Base-by-base conservation (phyloP, 2,888 invertebrate genomes). In the Melanostoma mellinum region DNA sequence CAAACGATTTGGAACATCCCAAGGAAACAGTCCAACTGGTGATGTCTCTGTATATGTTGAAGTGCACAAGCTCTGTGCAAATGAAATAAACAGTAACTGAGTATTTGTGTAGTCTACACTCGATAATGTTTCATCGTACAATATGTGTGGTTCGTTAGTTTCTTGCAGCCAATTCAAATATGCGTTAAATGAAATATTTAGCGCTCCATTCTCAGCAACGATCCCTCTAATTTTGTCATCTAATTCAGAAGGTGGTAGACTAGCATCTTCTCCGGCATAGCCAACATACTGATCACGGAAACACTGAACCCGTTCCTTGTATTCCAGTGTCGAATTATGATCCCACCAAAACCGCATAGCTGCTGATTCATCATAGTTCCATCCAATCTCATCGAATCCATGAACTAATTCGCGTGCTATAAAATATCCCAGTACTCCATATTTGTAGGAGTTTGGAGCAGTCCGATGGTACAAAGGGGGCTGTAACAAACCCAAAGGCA, bases 261-360 rank as follows among this genome's bases (percentile, higher is more conserved):
- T 85, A 30, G 86, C 87, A 8, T 87, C 87, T 2, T 86, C 86
- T 36, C 87, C 88, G 44, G 88, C 87, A 52, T 88, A 88, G 38
- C 85, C 87, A 3, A 86, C 72, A 42, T 90, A 89, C 55, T 89
- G 88, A 38, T 88, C 87, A 9, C 85, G 82, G 56, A 90, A 89
- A 46, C 90, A 90, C n/a, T 88, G 87, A 2, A 87, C 77, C 2
- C 87, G 88, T 3, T 89, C 86, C 0, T 87, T 80, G 68, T 87
- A 89, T 0, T 86, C 85, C 2, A 56, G 73, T 20, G 88, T 88
- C 2, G 90, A 88, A 5, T 77, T 76, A 0, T 72, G 38, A 58
- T 89, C 89, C 90, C 89, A 90, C 90, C 89, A 90, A 8, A 87
- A 86, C 10, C 88, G 89, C 6, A 87, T 86, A 33, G 88, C 87